A percentile compares a stretch with the other conserved stretches of the same genome.
These are phyloP conservation scores for Pocillopora meandrina DNA, from an alignment of 92 coral and sea anemone genomes.

Conservation along the genomic window DNA sequence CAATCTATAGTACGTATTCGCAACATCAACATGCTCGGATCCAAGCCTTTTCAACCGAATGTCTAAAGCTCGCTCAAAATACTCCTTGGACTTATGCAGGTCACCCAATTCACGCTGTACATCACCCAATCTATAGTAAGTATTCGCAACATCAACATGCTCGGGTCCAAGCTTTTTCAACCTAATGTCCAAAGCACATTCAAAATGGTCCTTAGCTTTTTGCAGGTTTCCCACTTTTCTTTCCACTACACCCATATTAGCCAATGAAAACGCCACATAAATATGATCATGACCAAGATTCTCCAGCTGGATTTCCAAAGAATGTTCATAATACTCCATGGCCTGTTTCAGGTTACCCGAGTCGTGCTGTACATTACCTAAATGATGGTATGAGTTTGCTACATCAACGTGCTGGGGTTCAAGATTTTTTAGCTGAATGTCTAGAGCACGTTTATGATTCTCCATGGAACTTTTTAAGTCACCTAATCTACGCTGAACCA, in stretches of 20 bases:
- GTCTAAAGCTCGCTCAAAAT: not conserved
- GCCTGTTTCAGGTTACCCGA: conserved; percentile 14
- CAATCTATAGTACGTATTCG: not conserved
- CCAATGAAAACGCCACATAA: not conserved
- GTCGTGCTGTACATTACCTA: not conserved
- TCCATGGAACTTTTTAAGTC: not conserved
- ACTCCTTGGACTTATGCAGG: not conserved
- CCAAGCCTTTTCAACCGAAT: not conserved
- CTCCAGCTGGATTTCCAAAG: not conserved
- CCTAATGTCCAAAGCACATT: not conserved
- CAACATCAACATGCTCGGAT: not conserved
- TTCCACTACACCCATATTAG: not conserved
- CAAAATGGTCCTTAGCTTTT: not conserved
- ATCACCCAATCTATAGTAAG: not conserved
- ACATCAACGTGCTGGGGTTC: not conserved
- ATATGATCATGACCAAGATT: not conserved
- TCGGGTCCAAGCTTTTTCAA: not conserved
- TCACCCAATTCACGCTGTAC: not conserved
- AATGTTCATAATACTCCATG: not conserved
- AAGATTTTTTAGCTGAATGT: not conserved
- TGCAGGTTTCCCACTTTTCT: not conserved
- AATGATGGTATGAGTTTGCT: not conserved
- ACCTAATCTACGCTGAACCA: not conserved
- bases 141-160: not conserved
- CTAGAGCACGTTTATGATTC: conserved; percentile 9